Evolutionary conservation across 2,113 vertebrate genomes (phyloP).

Genomic region (Origma solitaria): DNA sequence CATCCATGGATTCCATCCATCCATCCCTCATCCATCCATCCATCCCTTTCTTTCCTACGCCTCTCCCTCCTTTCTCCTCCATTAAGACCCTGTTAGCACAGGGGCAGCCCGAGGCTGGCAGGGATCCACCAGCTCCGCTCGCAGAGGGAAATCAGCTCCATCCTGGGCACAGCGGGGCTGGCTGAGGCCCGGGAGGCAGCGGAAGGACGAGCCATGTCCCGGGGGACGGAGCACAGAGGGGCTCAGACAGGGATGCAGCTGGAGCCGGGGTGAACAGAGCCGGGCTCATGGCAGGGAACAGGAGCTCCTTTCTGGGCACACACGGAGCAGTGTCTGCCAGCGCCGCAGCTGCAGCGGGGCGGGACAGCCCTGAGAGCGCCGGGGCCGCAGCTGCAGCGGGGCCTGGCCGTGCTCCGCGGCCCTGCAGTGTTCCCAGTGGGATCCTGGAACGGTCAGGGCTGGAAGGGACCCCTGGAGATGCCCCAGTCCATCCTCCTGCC

Average conservation of each 20-base stretch:
- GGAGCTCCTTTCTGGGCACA: neutral
- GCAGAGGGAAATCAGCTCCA: neutral
- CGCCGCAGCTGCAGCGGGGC: neutral
- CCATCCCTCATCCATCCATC: neutral
- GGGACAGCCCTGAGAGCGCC: neutral
- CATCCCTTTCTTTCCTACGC: neutral
- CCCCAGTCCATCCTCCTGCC: neutral
- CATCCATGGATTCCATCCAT: neutral
- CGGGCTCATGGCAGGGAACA: neutral
- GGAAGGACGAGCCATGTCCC: neutral
- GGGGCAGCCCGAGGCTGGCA: neutral
- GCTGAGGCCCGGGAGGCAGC: neutral
- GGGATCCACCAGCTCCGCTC: neutral
- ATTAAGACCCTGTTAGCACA: neutral
- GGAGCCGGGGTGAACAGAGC: neutral
- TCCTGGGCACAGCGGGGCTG: neutral
- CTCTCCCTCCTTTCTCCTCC: neutral
- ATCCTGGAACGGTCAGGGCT: too few species aligned
- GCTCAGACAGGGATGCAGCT: slow-evolving; percentile 36
- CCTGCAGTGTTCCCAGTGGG: accelerated
- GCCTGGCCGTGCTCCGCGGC: accelerated
- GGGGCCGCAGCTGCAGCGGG: neutral
- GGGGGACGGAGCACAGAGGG: slow-evolving; percentile 20
- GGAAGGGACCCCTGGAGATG: neutral
- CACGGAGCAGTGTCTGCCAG: neutral